phyloP scores from a whole-genome alignment of 2,113 vertebrate species.

The Pongo pygmaeus region DNA sequence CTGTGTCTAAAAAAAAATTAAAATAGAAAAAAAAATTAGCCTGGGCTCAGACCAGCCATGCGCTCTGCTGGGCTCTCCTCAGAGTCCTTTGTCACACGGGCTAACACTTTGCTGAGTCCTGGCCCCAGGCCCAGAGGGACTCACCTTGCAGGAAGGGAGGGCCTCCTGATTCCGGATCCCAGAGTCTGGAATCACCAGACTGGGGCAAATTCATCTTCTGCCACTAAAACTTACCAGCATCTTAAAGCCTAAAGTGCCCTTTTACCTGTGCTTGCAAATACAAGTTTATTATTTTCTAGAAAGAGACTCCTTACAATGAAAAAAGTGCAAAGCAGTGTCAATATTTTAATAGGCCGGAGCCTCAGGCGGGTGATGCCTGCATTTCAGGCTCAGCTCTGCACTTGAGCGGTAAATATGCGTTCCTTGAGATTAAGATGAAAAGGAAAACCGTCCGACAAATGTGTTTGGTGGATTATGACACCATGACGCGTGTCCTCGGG shows the following conservation, averaged over 20 bases:
- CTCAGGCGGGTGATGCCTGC: fast-evolving
- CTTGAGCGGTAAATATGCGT: no score
- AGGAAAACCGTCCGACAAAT: background rate
- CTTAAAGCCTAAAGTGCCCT: fast-evolving
- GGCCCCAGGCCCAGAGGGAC: background rate
- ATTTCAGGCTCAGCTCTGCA: background rate
- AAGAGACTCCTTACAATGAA: background rate
- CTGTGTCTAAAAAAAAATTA: no score
- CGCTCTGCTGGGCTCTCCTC: background rate
- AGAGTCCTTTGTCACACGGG: background rate
- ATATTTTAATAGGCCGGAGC: fast-evolving
- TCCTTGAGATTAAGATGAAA: no score
- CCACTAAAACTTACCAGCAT: background rate
- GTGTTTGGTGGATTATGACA: background rate
- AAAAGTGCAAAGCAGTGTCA: fast-evolving
- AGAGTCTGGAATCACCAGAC: fast-evolving
- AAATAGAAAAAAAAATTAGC: no score
- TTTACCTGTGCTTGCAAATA: fast-evolving
- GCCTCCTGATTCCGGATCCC: background rate
- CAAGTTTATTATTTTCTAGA: background rate
- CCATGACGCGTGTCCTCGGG: fast-evolving
- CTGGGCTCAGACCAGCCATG: background rate
- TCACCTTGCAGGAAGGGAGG: background rate
- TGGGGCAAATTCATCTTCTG: fast-evolving
- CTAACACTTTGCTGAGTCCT: background rate